Evolutionary conservation across 2,888 invertebrate genomes (phyloP), one percentile per base, ranked within the genome.

Genomic region (Morpho achilles): DNA sequence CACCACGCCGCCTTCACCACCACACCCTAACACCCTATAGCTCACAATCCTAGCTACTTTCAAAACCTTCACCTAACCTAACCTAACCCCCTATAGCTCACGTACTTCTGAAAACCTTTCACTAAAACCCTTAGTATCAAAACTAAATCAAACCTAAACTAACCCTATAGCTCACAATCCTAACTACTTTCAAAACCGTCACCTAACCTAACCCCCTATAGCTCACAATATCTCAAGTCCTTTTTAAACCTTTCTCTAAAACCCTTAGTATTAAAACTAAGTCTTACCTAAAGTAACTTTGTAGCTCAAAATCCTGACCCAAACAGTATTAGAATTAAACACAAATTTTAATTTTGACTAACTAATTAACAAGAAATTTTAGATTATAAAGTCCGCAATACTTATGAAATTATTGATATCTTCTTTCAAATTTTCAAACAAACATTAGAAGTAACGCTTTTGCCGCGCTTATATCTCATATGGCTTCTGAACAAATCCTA

Each of bases 1-100:
- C 92, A 92, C 91, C 83, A 76, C 84, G 77, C 72, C 67, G 68
- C 70, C 72, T 75, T 61, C 66, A 72, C 74, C 73, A 67, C 73
- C 69, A 68, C 68, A 73, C 68, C 68, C 60, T 66, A 65, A 69
- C 62, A 62, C 70, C 68, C 67, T 48, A 59, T 58, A 52, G 56
- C 56, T 50, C 42, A 57, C 51, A 49, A 54, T 47, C 54, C 22
- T 52, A 48, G 16, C 44, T 32, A 46, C 48, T 6, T 10, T 32
- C 9, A 23, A 8, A 22, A 51, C 40, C 43, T 43, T 43, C 39
- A 23, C 52, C 7, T 4, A 7, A 47, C 47, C 32, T 16, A 7
- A 47, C 47, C 32, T 16, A 6, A 10, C 49, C 49, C 49, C 40
- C 49, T 40, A 7, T 40, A 8, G 40, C 10, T 40, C 40, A 50